Base-by-base conservation (phyloP, 2,888 invertebrate species). In the Timema cristinae region DNA sequence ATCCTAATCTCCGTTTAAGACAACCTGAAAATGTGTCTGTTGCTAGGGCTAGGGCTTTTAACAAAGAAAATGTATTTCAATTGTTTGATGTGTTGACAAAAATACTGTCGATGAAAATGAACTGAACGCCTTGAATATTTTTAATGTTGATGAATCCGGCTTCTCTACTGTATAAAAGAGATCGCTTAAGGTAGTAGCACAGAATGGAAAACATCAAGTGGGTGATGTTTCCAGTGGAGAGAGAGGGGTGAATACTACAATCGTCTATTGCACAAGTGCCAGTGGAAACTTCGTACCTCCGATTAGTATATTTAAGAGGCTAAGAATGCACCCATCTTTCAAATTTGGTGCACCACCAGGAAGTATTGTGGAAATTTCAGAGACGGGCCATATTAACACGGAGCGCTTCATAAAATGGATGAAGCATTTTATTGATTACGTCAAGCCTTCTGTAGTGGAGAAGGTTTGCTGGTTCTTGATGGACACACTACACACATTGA, bases 341-440 rank as follows among this genome's bases (percentile, higher is more conserved):
- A 51, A 51, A 70, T 49, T 66, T 66, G 77, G 76, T 67, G 74
- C 76, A 16, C 74, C 75, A 61, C 69, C 71, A 63, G 50, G 15
- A 16, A 69, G 71, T 63, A 51, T 76, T 61, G 70, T 72, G 51
- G 68, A 67, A 51, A 71, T 73, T 49, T 74, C 74, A 6, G 75
- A 76, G 11, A 75, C 71, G 47, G 77, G 77, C 7, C 78, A 76
- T 66, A 77, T 78, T 61, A 76, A 75, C 63, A 67, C 73, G 15
- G 77, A 78, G 51, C 71, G 77, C 1, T 85, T 85, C 85, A 85
- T 78, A 72, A 8, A 70, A 77, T 79, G 78, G 79, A 83, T 82
- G 80, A 32, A 32, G 32, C 4, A 32, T 32, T 32, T 32, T 32
- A 32, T 32, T 32, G 80, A 76, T 72, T 51, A 73, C 69, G 76